Evolutionary conservation across 2,888 invertebrate species (phyloP), one percentile per base, ranked within the genome.

Genomic region (Nebria salina): DNA sequence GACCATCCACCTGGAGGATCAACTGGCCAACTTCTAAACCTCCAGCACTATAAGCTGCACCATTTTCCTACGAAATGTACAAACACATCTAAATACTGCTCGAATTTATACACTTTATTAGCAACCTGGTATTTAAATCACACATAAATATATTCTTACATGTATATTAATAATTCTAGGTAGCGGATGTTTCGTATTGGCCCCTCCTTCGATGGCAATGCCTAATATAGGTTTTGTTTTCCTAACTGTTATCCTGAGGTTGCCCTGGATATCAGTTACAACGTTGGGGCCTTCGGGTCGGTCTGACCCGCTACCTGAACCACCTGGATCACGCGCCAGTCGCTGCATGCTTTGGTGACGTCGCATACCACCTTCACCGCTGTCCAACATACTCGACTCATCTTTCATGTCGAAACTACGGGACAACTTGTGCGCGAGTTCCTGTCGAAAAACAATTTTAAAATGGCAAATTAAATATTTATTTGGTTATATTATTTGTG

Each of bases 91-190:
- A 66, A 15, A 66, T 15, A 65, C 7, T n/a, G 65, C 65, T n/a
- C 15, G 34, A 34, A 34, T 1, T 34, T 34, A 34, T 5, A 34
- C 34, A 34, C 20, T 34, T 34, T 34, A 34, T 34, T 34, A 5
- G 2, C 5, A 34, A 34, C 34, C 34, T 34, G 34, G 5, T 34
- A 34, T 34, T 34, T 34, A 34, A 34, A 34, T 34, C 34, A 34
- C 34, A 20, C 20, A 20, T 20, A 20, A 20, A 20, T 66, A 72
- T 66, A 41, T 68, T 89, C 95, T 93, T 89, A 98, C 98, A 90
- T 98, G 98, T 88, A 98, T 97, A 89, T 97, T 97, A 87, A 98
- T 98, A 87, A 98, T 97, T 88, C 97, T 93, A 77, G 98, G 98
- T 86, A 98, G 91, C 80, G 97, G 96, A 90, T 98, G 98, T 87